Base-by-base conservation (phyloP, 2,888 invertebrate species). In the Papilio protenor region DNA sequence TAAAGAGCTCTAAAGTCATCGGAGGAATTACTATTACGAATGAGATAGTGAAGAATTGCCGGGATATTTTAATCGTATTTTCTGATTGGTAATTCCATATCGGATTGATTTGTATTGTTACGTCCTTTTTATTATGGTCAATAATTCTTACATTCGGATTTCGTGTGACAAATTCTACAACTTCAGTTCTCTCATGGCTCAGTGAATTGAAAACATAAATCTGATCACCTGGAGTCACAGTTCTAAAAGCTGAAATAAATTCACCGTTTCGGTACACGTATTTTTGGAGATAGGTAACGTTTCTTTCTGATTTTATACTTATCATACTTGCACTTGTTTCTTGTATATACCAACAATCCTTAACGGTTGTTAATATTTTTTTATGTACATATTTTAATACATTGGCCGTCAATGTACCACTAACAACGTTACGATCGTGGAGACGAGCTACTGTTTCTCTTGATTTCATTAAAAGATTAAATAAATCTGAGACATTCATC, bases 371-470 rank as follows among this genome's bases (percentile, higher is more conserved):
- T 57, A 92, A 76, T 76, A 93, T 89, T 96, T 97, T 84, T 96
- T 92, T 57, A 96, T 98, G 91, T 96, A 98, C 88, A 90, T 99
- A 98, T 79, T 97, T 96, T 96, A 98, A 97, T 0, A 98, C 97
- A 81, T 96, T 96, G 0, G 96, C 96, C 85, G 98, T 97, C 23
- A 98, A 96, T 0, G 99, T 99, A 4, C 99, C 99, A 0, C 99
- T 98, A 77, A 98, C 98, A n/a, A 99, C 99, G 89, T 99, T 99
- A 86, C 99, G 98, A 90, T 99, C 99, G 88, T 98, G 97, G 85
- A 99, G 98, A 40, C 99, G 95, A 0, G 97, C 99, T 77, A 98
- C 95, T 96, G 96, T 85, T 96, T 96, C 89, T 96, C 98, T 87
- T 96, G 96, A 77, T 96, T 95, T 94, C 95, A 96, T 76, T 70